Evolutionary conservation across 1,140 invertebrate genomes (phyloP).

Genomic region (Halotydeus destructor): DNA sequence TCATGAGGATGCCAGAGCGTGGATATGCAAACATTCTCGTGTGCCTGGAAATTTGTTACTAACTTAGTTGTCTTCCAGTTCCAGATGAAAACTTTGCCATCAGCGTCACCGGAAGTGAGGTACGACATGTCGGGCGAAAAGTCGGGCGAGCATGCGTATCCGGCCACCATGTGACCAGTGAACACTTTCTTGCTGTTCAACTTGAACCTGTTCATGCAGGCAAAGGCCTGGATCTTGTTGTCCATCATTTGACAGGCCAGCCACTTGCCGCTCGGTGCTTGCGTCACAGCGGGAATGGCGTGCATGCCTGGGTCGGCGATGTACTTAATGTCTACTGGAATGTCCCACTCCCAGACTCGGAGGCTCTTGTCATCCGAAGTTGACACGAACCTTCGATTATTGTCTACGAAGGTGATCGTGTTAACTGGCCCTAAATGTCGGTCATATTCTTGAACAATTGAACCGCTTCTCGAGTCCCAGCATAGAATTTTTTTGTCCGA

Average conservation of each 20-base stretch:
- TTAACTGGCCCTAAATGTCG: constrained; percentile 95
- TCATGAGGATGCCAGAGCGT: constrained; percentile 97
- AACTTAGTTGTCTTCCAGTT: constrained; percentile 98
- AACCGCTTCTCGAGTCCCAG: constrained; percentile 84
- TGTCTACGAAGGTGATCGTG: constrained; percentile 96
- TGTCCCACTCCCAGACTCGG: constrained; percentile 99
- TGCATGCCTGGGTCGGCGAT: constrained; percentile 99
- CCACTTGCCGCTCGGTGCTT: constrained; percentile 95
- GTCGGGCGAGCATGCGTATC: constrained; percentile 90
- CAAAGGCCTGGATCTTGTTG: constrained; percentile 96
- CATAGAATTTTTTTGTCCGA: constrained; percentile 98
- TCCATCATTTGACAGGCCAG: constrained; percentile 97
- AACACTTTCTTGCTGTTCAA: constrained; percentile 95
- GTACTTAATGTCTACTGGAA: constrained; percentile 99
- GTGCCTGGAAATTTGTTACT: constrained; percentile 93
- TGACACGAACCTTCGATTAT: constrained; percentile 88
- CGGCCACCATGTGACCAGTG: constrained; percentile 95
- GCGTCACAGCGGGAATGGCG: constrained; percentile 88
- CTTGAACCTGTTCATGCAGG: constrained; percentile 87
- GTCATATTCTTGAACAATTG: constrained; percentile 96
- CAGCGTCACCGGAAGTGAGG: constrained; percentile 93
- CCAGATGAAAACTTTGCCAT: constrained; percentile 97
- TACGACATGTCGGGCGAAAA: constrained; percentile 99
- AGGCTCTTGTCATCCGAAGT: constrained; percentile 98
- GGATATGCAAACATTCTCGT: constrained; percentile 87